phyloP scores from a whole-genome alignment of 2,797 vertebrate species.

The Phalanger gymnotis region DNA sequence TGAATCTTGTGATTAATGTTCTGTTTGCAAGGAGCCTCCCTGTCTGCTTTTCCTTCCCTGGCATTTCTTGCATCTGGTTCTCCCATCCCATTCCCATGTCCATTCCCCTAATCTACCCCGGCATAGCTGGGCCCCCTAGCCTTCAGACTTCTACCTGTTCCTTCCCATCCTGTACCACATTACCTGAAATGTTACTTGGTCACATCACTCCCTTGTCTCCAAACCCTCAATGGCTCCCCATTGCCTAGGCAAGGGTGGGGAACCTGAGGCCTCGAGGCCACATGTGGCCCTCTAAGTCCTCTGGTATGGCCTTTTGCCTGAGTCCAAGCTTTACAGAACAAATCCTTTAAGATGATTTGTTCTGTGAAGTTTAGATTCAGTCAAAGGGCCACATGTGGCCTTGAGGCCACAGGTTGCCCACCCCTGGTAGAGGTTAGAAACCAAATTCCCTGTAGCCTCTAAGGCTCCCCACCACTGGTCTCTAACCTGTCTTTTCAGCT shows the following conservation, averaged over 20 bases:
- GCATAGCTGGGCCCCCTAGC: neutral
- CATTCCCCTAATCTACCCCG: neutral
- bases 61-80: neutral
- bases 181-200: neutral
- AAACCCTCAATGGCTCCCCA: neutral
- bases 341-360: no score
- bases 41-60: neutral
- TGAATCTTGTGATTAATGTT: neutral
- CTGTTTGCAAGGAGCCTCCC: neutral
- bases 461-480: neutral
- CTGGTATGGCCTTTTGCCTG: no score
- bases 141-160: neutral
- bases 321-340: no score
- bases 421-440: neutral
- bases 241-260: neutral
- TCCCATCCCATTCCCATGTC: neutral
- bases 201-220: neutral
- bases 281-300: no score
- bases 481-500: no score
- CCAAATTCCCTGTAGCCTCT: neutral
- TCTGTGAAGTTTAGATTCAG: no score
- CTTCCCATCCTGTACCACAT: neutral
- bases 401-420: no score
- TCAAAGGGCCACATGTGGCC: no score
- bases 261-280: no score